Percentiles rank a stretch among this genome's conserved stretches.
phyloP scores from a whole-genome alignment of 2,797 vertebrate species.

The Sarcophilus harrisii region DNA sequence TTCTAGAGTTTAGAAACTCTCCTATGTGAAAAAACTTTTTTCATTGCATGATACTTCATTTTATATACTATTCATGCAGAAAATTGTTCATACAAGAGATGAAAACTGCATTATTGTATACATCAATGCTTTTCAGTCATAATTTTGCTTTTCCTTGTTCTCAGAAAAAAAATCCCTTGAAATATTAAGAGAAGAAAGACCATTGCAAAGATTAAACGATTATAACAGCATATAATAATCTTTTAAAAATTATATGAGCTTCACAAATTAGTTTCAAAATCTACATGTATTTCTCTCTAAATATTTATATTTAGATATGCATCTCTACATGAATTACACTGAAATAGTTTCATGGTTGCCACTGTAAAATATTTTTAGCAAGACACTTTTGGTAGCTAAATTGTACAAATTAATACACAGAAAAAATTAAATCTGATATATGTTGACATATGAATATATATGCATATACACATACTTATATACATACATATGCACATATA shows the following conservation, averaged over 20 bases:
- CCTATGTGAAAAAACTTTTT: constrained; percentile 47
- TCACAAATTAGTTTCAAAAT: constrained; percentile 46
- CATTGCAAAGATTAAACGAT: background rate
- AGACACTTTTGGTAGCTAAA: constrained; percentile 56
- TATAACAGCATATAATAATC: background rate
- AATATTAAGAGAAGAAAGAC: constrained; percentile 9
- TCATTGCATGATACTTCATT: constrained; percentile 31
- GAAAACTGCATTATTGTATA: constrained; percentile 32
- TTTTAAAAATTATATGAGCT: background rate
- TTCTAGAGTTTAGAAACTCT: constrained; percentile 17
- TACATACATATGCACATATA: too few relatives aligned
- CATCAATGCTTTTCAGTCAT: constrained; percentile 14
- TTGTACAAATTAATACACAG: constrained; percentile 57
- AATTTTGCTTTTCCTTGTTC: constrained; percentile 38
- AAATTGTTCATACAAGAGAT: constrained; percentile 19
- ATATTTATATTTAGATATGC: constrained; percentile 41
- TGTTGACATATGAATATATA: too few relatives aligned
- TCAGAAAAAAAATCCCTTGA: constrained; percentile 50
- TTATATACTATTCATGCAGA: constrained; percentile 53
- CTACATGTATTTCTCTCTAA: constrained; percentile 36
- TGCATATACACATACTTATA: too few relatives aligned
- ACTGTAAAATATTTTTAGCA: constrained; percentile 49
- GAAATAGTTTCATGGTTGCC: background rate
- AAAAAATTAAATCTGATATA: background rate
- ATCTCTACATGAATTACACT: constrained; percentile 52